Evolutionary conservation across 2,797 vertebrate genomes (phyloP).

Genomic region (Schizothorax lantsangensis): DNA sequence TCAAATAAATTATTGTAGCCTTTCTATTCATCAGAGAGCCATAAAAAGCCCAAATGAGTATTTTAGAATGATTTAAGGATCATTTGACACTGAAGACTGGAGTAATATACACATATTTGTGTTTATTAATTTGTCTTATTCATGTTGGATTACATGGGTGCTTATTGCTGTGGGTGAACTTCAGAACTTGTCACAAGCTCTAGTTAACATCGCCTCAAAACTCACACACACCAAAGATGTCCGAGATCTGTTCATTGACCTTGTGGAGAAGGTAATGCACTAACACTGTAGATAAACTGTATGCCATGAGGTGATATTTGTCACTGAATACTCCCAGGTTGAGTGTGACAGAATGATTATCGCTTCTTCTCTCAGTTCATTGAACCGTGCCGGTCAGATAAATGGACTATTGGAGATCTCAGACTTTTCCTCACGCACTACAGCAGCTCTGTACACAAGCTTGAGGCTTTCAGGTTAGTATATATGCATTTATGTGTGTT

Average conservation of each 20-base stretch:
- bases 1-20: not conserved
- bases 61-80: not conserved
- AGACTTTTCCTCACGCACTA: conserved; percentile 72
- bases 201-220: conserved; percentile 80
- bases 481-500: conserved; percentile 20
- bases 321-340: not conserved
- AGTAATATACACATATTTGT: not conserved
- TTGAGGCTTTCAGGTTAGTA: conserved; percentile 69
- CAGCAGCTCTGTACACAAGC: conserved; percentile 53
- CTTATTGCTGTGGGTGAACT: not conserved
- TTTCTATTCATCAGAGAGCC: not conserved
- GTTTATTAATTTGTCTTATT: not conserved
- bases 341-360: conserved; percentile 8
- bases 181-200: conserved; percentile 78
- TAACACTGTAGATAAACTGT: not conserved
- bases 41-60: not conserved
- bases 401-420: conserved; percentile 73
- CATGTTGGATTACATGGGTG: not conserved
- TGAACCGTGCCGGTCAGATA: conserved; percentile 78
- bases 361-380: conserved; percentile 71
- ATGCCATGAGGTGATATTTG: not conserved
- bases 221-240: conserved; percentile 80
- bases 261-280: conserved; percentile 77
- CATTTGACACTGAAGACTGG: not conserved
- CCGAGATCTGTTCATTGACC: conserved; percentile 78